These are phyloP conservation scores for Canis aureus DNA, from an alignment of 2,113 vertebrate genomes.

Conservation along the genomic window DNA sequence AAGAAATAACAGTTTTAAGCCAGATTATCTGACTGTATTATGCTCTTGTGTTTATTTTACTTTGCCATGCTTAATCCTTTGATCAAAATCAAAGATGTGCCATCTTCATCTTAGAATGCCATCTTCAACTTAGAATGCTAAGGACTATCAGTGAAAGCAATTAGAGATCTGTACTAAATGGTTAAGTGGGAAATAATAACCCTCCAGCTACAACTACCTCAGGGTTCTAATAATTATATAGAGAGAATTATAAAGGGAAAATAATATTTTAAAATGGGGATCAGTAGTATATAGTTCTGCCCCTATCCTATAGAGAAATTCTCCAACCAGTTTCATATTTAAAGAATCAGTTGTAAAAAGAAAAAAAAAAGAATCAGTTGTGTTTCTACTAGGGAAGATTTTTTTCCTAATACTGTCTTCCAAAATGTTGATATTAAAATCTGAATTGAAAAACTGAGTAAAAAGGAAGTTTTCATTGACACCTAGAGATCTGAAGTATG, in stretches of 20 bases:
- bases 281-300: neutral
- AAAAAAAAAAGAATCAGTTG: neutral
- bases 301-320: neutral
- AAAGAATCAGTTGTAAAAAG: neutral
- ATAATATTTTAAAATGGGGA: neutral
- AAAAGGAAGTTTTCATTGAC: neutral
- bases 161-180: neutral
- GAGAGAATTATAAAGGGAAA: neutral
- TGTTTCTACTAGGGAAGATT: constrained; percentile 12
- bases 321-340: constrained; percentile 9
- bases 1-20: constrained; percentile 8
- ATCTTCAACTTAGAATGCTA: neutral
- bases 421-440: constrained; percentile 46
- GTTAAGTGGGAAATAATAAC: constrained; percentile 19
- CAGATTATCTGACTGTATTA: neutral
- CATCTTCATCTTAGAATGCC: neutral
- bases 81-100: neutral
- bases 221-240: neutral
- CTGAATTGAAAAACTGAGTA: neutral
- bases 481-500: constrained; percentile 44
- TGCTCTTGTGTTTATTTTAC: constrained; percentile 19
- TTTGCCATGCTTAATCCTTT: neutral
- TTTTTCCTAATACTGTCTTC: constrained; percentile 32
- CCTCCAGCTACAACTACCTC: neutral
- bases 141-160: neutral